phyloP scores from a whole-genome alignment of 1,140 invertebrate species.

The Neuroterus valhalla region DNA sequence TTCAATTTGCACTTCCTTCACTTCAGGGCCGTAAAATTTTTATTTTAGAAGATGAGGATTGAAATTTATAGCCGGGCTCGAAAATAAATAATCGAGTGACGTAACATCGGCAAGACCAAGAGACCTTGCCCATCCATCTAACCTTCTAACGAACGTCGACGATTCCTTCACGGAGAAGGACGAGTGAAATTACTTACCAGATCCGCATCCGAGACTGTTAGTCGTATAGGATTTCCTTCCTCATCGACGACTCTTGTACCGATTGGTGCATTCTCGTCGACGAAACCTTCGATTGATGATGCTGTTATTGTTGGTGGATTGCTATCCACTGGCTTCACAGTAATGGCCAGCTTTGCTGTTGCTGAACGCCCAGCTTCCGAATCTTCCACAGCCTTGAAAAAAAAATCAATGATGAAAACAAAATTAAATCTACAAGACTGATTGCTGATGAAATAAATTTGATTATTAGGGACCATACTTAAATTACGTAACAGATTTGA shows the following conservation, averaged over 20 bases:
- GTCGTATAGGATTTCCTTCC: conserved; percentile 80
- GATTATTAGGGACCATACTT: too few species aligned
- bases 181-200: conserved; percentile 77
- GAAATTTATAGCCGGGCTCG: neutral
- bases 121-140: neutral
- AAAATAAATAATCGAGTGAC: neutral
- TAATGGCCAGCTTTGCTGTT: conserved; percentile 87
- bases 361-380: conserved; percentile 85
- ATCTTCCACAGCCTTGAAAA: conserved; percentile 84
- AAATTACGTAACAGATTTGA: too few species aligned
- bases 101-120: neutral
- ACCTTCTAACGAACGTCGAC: neutral
- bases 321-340: conserved; percentile 88
- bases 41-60: neutral
- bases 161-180: neutral
- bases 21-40: neutral
- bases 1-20: neutral
- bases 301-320: conserved; percentile 87
- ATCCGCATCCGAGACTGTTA: conserved; percentile 88
- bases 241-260: conserved; percentile 86
- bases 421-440: neutral
- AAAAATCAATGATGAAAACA: conserved; percentile 30
- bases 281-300: conserved; percentile 84
- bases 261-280: conserved; percentile 89
- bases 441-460: too few species aligned